These are phyloP conservation scores for Pseudomyrmex pallidus DNA, from an alignment of 1,140 invertebrate genomes.

Conservation along the genomic window DNA sequence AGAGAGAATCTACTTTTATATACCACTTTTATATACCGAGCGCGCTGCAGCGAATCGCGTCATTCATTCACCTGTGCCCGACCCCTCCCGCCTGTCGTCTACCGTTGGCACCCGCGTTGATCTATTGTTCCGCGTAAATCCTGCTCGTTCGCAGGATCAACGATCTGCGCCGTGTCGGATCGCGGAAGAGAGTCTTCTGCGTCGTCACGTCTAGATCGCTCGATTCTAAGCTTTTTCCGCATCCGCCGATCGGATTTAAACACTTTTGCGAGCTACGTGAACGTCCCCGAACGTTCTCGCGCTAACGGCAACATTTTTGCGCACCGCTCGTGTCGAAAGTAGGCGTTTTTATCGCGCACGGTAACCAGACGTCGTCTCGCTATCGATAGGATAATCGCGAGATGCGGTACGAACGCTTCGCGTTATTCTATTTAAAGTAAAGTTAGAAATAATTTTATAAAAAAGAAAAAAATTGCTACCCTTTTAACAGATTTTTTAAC, in stretches of 20 bases:
- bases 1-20: conserved; percentile 1
- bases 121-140: conserved; percentile 73
- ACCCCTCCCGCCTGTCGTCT: conserved; percentile 51
- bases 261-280: background rate
- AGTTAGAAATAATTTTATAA: background rate
- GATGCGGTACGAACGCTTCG: background rate
- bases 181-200: conserved; percentile 8
- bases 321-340: too few relatives aligned
- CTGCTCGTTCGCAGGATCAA: conserved; percentile 40
- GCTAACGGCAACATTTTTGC: conserved; percentile 16
- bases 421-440: background rate
- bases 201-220: conserved; percentile 11
- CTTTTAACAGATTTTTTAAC: background rate
- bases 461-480: background rate
- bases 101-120: conserved; percentile 31
- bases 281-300: background rate
- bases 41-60: conserved; percentile 64
- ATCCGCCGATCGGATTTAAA: background rate
- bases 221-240: conserved; percentile 12
- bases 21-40: background rate
- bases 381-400: background rate
- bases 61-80: conserved; percentile 78
- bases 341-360: background rate
- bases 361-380: background rate
- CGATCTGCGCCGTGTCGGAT: conserved; percentile 40